A percentile compares a stretch with the other conserved stretches of the same genome.
Evolutionary conservation across 2,113 vertebrate species (phyloP).

Genomic region (Dasypus novemcinctus): DNA sequence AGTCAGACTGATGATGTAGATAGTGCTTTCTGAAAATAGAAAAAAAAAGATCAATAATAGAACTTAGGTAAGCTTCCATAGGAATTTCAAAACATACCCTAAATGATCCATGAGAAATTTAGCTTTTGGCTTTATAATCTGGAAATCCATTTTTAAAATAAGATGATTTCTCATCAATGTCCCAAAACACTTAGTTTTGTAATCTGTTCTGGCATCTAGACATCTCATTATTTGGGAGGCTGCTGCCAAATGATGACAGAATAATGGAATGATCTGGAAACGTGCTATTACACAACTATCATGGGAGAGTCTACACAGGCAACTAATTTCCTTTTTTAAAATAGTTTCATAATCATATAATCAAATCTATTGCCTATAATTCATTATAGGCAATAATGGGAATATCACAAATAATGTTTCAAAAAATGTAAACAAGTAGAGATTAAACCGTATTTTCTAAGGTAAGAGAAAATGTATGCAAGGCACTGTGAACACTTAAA

Average conservation of each 20-base stretch:
- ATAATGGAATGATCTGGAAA: neutral
- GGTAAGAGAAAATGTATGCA: neutral
- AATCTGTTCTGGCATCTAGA: neutral
- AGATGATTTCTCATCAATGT: neutral
- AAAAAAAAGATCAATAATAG: neutral
- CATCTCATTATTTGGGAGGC: neutral
- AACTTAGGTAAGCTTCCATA: neutral
- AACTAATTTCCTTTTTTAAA: neutral
- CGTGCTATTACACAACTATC: neutral
- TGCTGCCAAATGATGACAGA: neutral
- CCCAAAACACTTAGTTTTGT: neutral
- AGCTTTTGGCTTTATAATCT: neutral
- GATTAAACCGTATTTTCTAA: neutral
- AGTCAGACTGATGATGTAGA: neutral
- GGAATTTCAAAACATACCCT: conserved; percentile 8
- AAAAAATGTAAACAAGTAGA: neutral
- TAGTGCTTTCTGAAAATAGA: neutral
- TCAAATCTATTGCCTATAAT: neutral
- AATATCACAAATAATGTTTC: neutral
- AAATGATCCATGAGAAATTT: neutral
- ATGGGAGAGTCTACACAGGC: neutral
- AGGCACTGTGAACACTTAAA: neutral
- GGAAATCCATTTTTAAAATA: neutral
- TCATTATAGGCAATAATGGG: neutral
- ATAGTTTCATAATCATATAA: neutral